These are phyloP conservation scores for Sipha maydis DNA, from an alignment of 2,888 invertebrate species.

Conservation along the genomic window DNA sequence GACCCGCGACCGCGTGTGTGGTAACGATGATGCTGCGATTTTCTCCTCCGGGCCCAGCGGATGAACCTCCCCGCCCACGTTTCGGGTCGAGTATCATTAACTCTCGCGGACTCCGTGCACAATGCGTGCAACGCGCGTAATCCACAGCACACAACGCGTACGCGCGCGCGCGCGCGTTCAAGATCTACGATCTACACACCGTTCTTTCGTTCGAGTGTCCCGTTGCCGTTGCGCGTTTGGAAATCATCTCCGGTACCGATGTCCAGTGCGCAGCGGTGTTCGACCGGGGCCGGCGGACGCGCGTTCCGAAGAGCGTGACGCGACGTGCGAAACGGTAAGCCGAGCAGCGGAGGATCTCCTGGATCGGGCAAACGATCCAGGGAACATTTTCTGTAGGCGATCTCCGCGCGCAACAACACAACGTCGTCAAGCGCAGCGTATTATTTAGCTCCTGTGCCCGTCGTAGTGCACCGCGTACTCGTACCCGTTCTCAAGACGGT, in stretches of 20 bases:
- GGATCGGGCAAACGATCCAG: background rate
- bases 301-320: background rate
- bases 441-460: too few species aligned
- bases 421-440: too few species aligned
- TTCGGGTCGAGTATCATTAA: constrained; percentile 33
- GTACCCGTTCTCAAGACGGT: too few species aligned
- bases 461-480: too few species aligned
- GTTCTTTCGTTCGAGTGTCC: constrained; percentile 10
- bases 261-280: too few species aligned
- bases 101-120: background rate
- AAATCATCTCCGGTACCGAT: constrained; percentile 28
- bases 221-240: background rate
- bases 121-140: too few species aligned
- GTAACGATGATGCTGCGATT: constrained; percentile 41
- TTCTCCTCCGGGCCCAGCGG: constrained; percentile 7
- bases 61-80: constrained; percentile 43
- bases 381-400: background rate
- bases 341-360: background rate
- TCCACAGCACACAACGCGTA: too few species aligned
- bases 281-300: too few species aligned
- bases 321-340: background rate
- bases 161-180: too few species aligned
- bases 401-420: background rate
- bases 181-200: background rate
- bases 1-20: background rate